Conservation (phyloP, 2,888 invertebrate genomes). For the Volucella inflata region DNA sequence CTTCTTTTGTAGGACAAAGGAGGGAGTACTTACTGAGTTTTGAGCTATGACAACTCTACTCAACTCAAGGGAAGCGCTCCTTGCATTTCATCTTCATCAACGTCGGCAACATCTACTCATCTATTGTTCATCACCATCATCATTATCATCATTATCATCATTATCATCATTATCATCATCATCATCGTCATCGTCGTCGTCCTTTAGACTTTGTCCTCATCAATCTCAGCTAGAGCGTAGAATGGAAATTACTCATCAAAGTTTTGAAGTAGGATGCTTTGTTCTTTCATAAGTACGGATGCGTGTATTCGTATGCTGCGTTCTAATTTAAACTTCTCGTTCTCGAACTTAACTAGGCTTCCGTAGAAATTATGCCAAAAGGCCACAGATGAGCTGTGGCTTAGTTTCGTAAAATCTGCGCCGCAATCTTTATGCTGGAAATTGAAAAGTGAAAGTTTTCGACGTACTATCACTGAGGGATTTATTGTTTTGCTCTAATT, state of each 20-base stretch:
- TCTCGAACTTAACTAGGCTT: not conserved
- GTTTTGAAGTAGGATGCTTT: conserved; percentile 29
- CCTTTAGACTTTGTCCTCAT: conserved; percentile 2
- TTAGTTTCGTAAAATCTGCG: not conserved
- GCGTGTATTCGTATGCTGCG: not conserved
- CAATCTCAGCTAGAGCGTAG: conserved; percentile 13
- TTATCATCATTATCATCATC: conserved; percentile 12
- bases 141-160: not conserved
- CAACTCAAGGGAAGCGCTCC: not conserved
- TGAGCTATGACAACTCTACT: conserved; percentile 6
- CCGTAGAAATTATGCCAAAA: not conserved
- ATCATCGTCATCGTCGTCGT: not conserved
- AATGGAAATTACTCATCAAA: conserved; percentile 21
- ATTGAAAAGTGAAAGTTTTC: no score
- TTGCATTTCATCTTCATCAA: conserved; percentile 52
- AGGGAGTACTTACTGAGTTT: conserved; percentile 13
- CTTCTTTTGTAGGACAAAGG: not conserved
- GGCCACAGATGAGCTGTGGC: not conserved
- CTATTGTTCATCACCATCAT: not conserved
- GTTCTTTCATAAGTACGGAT: not conserved
- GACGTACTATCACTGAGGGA: no score
- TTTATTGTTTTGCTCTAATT: no score
- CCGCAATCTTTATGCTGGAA: not conserved
- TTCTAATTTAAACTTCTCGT: conserved; percentile 12
- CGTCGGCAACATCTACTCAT: conserved; percentile 33